Base-by-base conservation (phyloP, 2,113 vertebrate genomes). In the Nestor notabilis region DNA sequence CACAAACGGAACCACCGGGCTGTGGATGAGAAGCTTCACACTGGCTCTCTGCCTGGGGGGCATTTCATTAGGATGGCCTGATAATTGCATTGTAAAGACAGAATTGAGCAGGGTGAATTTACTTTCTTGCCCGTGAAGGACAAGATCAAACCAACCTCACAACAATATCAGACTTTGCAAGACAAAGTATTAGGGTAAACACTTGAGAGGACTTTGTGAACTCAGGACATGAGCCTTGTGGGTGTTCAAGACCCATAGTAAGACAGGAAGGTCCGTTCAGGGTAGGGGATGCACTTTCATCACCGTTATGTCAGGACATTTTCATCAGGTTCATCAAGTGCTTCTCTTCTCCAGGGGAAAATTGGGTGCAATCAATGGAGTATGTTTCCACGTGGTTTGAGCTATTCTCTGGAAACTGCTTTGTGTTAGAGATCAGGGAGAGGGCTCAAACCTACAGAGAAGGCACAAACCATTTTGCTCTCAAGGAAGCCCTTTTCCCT, bases 41-140 rank as follows among this genome's bases (percentile, higher is more conserved):
- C 89, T 86, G 93, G 47, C 68, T 39, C 89, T 50, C 75, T 90
- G 93, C 91, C 86, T 90, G 91, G 89, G 93, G 61, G 85, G 86
- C 60, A 60, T 69, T 60, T 91, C 83, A 29, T 89, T 70, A 52
- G 63, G 47, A 87, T 15, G 58, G 80, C 80, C 66, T 83, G 89
- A 61, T 83, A 95, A 95, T 94, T 92, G 95, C 13, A 0, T 41
- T 69, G 76, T 10, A 44, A 82, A 93, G 89, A 43, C 35, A 43
- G 91, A 76, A n/a, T 24, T 80, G 31, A 23, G 63, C 61, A 70
- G 86, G 55, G 29, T 55, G 70, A 33, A 68, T 83, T 88, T 52
- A 83, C 86, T 64, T 89, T 65, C 88, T 44, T 44, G 52, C 75
- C 66, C 83, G 7, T 55, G 86, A 96, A 95, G 91, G 91, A 76